Base-by-base conservation (phyloP, 2,113 vertebrate genomes). In the Oryzias curvinotus region DNA sequence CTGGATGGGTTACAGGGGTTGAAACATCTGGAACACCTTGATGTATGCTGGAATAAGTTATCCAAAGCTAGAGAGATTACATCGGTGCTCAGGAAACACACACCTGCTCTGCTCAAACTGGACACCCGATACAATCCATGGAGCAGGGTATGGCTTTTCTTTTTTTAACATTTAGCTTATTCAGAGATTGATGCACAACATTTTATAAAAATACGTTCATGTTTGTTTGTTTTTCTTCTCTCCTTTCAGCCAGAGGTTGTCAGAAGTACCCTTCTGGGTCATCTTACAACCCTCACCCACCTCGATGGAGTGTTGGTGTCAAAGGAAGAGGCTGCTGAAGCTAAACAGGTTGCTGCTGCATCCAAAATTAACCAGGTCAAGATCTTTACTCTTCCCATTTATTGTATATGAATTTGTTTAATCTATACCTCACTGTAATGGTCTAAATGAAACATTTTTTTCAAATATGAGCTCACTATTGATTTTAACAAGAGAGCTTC, bases 11-110 rank as follows among this genome's bases (percentile, higher is more conserved):
- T 94, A 18, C 88, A 73, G 71, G 85, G 86, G 1, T 76, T 95
- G 55, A 86, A 79, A 23, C 89, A 91, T 45, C 90, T 94, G 41
- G 91, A 85, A 52, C 68, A 93, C 62, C 90, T 96, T n/a, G 91
- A 94, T 61, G 76, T 96, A 71, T 79, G 91, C 73, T 95, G 93
- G 92, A 95, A 94, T 70, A 84, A 91, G 53, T 64, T 96, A 69
- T 94, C 89, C 78, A 91, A 85, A 16, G 76, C 86, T 49, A 82
- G 82, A 3, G 82, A 93, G 41, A 92, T 93, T 18, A 86, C 56
- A 1, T 87, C 87, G 18, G 75, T 91, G 42, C 89, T 93, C 65
- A 77, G 85, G 55, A 94, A 92, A 72, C 91, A 95, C 15, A 72
- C 89, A 6, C 68, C 87, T 10, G 84, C 65, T 14, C 77, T 91